Evolutionary conservation across 2,888 invertebrate species (phyloP).

Genomic region (Melanargia galathea): DNA sequence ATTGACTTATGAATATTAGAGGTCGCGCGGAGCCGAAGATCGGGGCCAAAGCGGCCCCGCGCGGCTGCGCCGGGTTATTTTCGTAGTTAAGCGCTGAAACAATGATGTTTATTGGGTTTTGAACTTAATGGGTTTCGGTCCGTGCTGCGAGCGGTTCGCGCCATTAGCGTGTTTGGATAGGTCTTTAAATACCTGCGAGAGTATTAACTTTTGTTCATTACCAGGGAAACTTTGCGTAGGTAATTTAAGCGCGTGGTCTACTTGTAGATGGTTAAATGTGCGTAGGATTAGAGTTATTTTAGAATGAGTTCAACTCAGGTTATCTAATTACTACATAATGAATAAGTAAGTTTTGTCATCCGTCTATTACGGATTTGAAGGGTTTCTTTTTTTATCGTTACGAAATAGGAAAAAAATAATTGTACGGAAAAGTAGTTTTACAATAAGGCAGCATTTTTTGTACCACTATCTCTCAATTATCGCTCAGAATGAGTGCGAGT

Average conservation of each 20-base stretch:
- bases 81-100: slow-evolving; percentile 78
- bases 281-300: background rate
- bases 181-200: slow-evolving; percentile 43
- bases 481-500: too few relatives aligned
- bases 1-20: slow-evolving; percentile 83
- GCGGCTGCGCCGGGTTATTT: slow-evolving; percentile 68
- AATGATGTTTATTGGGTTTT: slow-evolving; percentile 79
- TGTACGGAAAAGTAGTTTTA: too few relatives aligned
- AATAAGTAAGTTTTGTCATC: too few relatives aligned
- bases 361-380: too few relatives aligned
- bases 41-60: slow-evolving; percentile 75
- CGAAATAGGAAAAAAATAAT: too few relatives aligned
- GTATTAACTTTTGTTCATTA: slow-evolving; percentile 40
- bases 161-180: slow-evolving; percentile 71
- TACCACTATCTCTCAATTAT: too few relatives aligned
- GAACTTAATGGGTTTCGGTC: slow-evolving; percentile 73
- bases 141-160: slow-evolving; percentile 64
- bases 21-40: slow-evolving; percentile 73
- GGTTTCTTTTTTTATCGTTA: too few relatives aligned
- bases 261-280: slow-evolving; percentile 2
- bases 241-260: slow-evolving; percentile 16
- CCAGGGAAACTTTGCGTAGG: slow-evolving; percentile 32
- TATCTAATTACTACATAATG: too few relatives aligned
- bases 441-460: too few relatives aligned
- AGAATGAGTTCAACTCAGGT: background rate